Conservation (phyloP, 2,113 vertebrate genomes). For the Erythrocercus mccallii region DNA sequence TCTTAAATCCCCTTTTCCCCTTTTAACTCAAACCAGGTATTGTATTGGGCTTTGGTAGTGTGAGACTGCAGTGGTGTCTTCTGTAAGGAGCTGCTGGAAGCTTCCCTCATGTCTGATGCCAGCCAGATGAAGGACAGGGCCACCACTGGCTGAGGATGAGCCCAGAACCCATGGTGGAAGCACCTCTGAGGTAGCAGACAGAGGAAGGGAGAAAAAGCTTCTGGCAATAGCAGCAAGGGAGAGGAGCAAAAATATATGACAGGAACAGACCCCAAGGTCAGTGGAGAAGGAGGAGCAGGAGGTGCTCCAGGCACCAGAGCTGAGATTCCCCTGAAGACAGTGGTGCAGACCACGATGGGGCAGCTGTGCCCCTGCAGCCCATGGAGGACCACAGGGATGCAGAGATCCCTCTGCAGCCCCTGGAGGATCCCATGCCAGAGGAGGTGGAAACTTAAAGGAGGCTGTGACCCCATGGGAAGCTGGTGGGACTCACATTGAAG, state of each 20-base stretch:
- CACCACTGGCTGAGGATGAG: background rate
- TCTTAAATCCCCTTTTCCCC: background rate
- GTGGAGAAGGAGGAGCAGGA: background rate
- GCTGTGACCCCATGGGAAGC: background rate
- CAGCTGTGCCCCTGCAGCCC: background rate
- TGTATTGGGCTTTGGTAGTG: background rate
- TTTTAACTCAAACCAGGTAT: background rate
- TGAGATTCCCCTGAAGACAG: accelerated
- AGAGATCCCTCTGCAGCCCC: background rate
- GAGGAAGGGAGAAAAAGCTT: background rate
- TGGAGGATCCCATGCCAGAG: background rate
- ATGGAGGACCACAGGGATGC: background rate
- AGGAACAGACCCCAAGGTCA: background rate
- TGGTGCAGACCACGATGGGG: background rate
- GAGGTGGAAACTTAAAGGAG: background rate
- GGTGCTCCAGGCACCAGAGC: accelerated
- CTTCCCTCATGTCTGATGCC: background rate
- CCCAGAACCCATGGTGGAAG: background rate
- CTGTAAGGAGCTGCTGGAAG: background rate
- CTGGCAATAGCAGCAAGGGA: background rate
- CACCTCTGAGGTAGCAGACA: background rate
- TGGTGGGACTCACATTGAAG: background rate
- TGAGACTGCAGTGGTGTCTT: background rate
- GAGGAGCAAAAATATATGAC: background rate
- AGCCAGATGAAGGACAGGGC: background rate